Base-by-base conservation (phyloP, 2,797 vertebrate genomes). In the Leptoclinus maculatus region DNA sequence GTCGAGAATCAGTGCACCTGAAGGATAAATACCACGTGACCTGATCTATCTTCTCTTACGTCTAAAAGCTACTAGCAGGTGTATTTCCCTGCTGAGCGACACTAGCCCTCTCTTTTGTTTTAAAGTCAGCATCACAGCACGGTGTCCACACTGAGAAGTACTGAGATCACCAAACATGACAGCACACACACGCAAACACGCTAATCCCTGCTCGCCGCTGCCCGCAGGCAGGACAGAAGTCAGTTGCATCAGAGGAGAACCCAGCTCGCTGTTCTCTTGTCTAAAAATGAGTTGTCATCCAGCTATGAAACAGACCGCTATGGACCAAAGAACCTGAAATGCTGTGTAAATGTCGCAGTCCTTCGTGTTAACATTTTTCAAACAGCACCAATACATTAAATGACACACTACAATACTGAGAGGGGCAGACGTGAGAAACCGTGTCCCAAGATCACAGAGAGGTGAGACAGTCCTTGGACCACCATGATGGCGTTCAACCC, bases 311-410 rank as follows among this genome's bases (percentile, higher is more conserved):
- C 43, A 87, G 85, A 86, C 67, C 8, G 51, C 79, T 85, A 64
- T 73, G 83, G 70, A 89, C 74, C 72, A 67, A 80, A 83, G 80
- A 93, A 91, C 93, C 95, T 94, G 94, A 94, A 94, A 91, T 86
- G 83, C 80, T 89, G 91, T 89, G 85, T 92, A 88, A 88, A 86
- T 85, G 83, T 86, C 94, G 93, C 95, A 95, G 95, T 95, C 94
- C 94, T 95, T 94, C 81, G 82, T 94, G 93, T 93, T 94, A 91
- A 93, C 85, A 91, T 91, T 91, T 91, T 88, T 91, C 66, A 87
- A 92, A 93, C 91, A 92, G 86, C 88, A 94, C 89, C 90, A 92
- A 92, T 90, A 94, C 90, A 93, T 90, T 89, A 93, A 93, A 93
- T 91, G 91, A 93, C 91, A 90, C 82, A 76, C 83, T 90, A 93